Evolutionary conservation across 35 echinoderm and acorn worm genomes (phyloP).

Genomic region (Patiria miniata): DNA sequence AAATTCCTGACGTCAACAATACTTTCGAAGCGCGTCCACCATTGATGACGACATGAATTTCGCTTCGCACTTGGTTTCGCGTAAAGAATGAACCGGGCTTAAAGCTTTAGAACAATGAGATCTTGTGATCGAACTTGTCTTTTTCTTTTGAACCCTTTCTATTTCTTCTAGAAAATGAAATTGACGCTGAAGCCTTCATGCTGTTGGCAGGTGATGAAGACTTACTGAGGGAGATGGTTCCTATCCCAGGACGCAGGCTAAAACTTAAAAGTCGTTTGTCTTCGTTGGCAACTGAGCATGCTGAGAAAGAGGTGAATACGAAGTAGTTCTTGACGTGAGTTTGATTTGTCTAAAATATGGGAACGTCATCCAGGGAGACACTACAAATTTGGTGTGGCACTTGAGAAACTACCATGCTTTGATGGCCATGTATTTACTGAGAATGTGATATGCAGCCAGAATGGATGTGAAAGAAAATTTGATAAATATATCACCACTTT

Average conservation of each 20-base stretch:
- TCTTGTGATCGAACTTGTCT: too few species aligned
- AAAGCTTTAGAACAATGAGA: too few species aligned
- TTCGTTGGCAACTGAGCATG: too few species aligned
- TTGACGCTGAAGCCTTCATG: conserved; percentile 30
- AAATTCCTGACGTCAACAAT: too few species aligned
- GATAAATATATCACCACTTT: neutral
- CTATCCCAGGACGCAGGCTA: conserved; percentile 6
- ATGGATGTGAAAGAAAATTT: conserved; percentile 1
- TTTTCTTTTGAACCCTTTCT: neutral
- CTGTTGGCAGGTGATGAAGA: conserved; percentile 13
- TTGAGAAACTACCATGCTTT: neutral
- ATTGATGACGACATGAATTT: too few species aligned
- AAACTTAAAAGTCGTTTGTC: conserved; percentile 24
- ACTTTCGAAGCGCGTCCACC: too few species aligned
- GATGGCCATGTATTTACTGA: neutral
- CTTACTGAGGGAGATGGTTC: conserved; percentile 26
- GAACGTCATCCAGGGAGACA: neutral
- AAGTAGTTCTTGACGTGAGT: neutral
- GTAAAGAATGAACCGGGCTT: too few species aligned
- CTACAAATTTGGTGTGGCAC: neutral
- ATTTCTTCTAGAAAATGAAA: conserved; percentile 40
- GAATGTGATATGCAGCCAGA: neutral
- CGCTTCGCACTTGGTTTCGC: too few species aligned
- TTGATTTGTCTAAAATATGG: neutral
- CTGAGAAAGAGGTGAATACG: neutral